Base-by-base conservation (phyloP, 2,888 invertebrate species). In the Allolobophora icterica region DNA sequence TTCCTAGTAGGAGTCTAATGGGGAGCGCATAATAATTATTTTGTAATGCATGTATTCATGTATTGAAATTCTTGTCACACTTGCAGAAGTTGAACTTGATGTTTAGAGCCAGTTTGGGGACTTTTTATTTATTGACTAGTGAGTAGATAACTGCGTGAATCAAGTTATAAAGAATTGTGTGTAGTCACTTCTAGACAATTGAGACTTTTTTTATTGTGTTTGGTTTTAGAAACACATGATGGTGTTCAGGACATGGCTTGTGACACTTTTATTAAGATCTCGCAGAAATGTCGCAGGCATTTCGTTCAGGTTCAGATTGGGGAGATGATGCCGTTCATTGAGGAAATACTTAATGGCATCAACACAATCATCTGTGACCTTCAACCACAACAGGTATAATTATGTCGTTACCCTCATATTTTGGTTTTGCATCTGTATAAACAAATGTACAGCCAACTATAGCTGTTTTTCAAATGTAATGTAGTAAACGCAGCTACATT, bases 191-290 rank as follows among this genome's bases (percentile, higher is more conserved):
- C 24, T 24, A 52, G n/a, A n/a, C 71, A 71, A 71, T 71, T 71
- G 71, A 71, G n/a, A n/a, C 6, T 1, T 52, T 52, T 1, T 71
- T 71, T n/a, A 30, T 71, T 71, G 71, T 71, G n/a, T 71, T 71
- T 30, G 6, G n/a, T 87, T 87, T 33, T 94, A 97, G 99, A 99
- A 96, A 99, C 99, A 91, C 99, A 99, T 95, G 99, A 99, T 95
- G 99, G 99, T 94, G 99, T 99, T 45, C 99, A 99, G 96, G 99
- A 99, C 95, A 99, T 99, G 99, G 99, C 99, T 92, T 99, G 99
- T 96, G 99, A 99, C 96, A 99, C 99, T 84, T 99, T 99, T 95
- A 99, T 99, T 94, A 99, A 99, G 96, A 99, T 99, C 94, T 98
- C 99, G 52, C 96, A 98, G 94, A 99, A 99, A 96, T 99, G 99